Conservation (phyloP, 1,140 invertebrate species). For the Rhyacophila brunnea region DNA sequence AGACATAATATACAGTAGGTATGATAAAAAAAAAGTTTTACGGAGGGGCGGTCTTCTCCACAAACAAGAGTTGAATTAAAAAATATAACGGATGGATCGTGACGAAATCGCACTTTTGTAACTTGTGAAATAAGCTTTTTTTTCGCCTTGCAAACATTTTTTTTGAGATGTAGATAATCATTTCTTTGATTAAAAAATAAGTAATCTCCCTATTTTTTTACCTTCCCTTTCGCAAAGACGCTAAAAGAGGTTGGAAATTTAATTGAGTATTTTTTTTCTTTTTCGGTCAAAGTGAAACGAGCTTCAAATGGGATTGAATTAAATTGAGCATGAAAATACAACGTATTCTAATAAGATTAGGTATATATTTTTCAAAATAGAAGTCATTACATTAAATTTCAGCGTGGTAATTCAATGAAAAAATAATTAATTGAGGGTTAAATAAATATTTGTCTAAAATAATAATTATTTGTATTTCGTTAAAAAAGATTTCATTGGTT, state of each 20-base stretch:
- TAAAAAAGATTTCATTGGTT: no score
- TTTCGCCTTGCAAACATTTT: slow-evolving; percentile 11
- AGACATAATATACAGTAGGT: slow-evolving; percentile 16
- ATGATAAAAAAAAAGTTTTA: slow-evolving; percentile 21
- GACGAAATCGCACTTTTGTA: slow-evolving; percentile 33
- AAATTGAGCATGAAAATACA: no score
- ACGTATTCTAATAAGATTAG: no score
- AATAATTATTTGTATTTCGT: no score
- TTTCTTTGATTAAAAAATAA: slow-evolving; percentile 34
- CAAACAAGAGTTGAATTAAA: slow-evolving; percentile 31
- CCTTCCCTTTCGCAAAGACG: background rate
- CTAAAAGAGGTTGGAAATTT: background rate
- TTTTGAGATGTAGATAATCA: slow-evolving; percentile 13
- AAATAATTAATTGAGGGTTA: no score
- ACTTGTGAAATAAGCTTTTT: slow-evolving; percentile 25
- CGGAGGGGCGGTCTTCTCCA: slow-evolving; percentile 8
- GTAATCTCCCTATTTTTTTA: slow-evolving; percentile 10
- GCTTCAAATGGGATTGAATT: background rate
- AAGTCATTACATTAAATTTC: no score
- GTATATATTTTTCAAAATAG: no score
- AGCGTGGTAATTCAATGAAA: no score
- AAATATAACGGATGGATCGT: slow-evolving; percentile 35
- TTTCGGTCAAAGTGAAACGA: slow-evolving; percentile 1
- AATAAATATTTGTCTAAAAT: no score
- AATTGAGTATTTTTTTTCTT: background rate